Evolutionary conservation across 2,888 invertebrate species (phyloP), one percentile per base, ranked within the genome.

Genomic region (Nebria brevicollis): DNA sequence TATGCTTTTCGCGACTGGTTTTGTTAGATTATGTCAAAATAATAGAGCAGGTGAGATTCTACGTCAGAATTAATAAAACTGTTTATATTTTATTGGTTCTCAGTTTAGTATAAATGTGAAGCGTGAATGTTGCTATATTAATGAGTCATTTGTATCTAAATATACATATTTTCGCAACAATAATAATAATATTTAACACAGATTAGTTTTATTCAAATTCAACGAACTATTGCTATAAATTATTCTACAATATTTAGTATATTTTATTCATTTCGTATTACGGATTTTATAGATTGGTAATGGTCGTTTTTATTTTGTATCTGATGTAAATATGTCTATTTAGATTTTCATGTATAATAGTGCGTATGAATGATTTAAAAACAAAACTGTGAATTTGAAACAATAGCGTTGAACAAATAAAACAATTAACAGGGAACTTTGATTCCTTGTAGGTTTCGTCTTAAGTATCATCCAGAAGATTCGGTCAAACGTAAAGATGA

Each of bases 401-500:
- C 70, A 20, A n/a, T 15, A 2, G 54, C 54, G 54, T 3, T 54
- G 54, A 54, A 2, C 54, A 54, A 54, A 54, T 8, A 54, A 54
- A 54, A 8, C 54, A 54, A 54, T 54, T 54, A 79, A 79, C 20
- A 66, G 66, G 64, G 70, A 82, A 84, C 85, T 85, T 85, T 84
- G 81, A 84, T 87, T 85, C 86, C 85, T 87, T 87, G 82, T 90
- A 99, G 99, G 99, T 99, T 99, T 93, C 98, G 98, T 90, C 94
- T 96, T 85, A 99, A 99, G 91, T 99, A 99, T 88, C 99, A 99
- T 89, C 99, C 99, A 2, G 97, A 98, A 89, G 98, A 99, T 87
- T 96, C 96, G 77, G 92, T 95, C 54, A 97, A 95, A 89, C 91
- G 97, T 81, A 96, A 95, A 89, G 95, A 96, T 20, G 98, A 98